Base-by-base conservation (phyloP, 2,888 invertebrate genomes). In the Cheilosia pagana region DNA sequence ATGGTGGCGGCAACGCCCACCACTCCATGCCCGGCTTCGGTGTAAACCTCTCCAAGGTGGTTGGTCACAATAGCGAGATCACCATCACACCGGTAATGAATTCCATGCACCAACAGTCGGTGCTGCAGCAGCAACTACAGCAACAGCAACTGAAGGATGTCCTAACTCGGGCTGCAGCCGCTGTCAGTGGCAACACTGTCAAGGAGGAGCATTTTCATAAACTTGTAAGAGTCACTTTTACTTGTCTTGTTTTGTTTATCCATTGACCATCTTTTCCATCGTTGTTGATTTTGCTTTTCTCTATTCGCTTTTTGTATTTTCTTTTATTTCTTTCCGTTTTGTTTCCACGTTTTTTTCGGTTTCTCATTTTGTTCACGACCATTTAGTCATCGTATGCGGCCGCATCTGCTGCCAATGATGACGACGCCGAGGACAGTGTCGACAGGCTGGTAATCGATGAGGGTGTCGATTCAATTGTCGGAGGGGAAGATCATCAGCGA, bases 351-450 rank as follows among this genome's bases (percentile, higher is more conserved):
- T 72, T 55, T 55, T 59, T 67, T 78, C 31, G 10, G 0, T 50
- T 53, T 28, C 6, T 21, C 28, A 25, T 63, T 43, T 63, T 5
- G 48, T 39, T 16, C 25, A 41, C 43, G 31, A 25, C 57, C 55
- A 23, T 39, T 63, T 59, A 81, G 78, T 81, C 78, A 53, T 67
- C 70, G 16, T 86, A 75, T 65, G 74, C 65, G 19, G 48, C 78
- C 35, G 59, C 76, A 63, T 62, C 79, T 50, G 63, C 72, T 71
- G 65, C 87, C 79, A 88, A 91, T 83, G 92, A 92, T 63, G 92
- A 94, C 90, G 94, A 95, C 87, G 94, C 94, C 87, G 94, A 95
- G 88, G 95, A 95, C 87, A 94, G 94, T 87, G 93, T 93, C 1
- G 94, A 94, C 88, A 93, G 94, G n/a, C 89, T 93, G 31, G 93